Evolutionary conservation across 2,113 vertebrate species (phyloP), one percentile per base, ranked within the genome.

Genomic region (Podilymbus podiceps): DNA sequence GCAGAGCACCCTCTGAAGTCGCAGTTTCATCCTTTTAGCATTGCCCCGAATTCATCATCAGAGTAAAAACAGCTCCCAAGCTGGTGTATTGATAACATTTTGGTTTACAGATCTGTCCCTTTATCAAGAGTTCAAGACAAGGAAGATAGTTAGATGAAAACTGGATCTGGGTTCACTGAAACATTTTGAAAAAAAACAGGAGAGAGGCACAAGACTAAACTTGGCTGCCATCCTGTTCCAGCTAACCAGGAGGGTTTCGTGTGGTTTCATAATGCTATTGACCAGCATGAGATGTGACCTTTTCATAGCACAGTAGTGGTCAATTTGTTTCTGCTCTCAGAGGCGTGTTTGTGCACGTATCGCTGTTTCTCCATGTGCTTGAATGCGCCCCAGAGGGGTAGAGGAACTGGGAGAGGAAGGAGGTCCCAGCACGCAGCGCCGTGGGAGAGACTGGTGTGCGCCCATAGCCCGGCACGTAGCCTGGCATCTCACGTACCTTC

Each of bases 261-360:
- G 35, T 8, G 9, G 53, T 92, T 94, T 93, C 69, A 6, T 97
- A 96, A 97, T 53, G 6, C 12, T 93, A 97, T 87, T 87, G 95
- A 94, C 69, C 7, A 1, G 40, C 15, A 5, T 30, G 77, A 88
- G 74, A 89, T 15, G 44, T 66, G 94, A 94, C 89, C 90, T 97
- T 89, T 79, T 60, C 74, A 42, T 27, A 85, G 60, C 1, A 3
- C 53, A 42, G 78, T 35, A 83, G 64, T 15, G 4, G 90, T 92
- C 88, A 69, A 49, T 93, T 93, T 72, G 66, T 78, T 81, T 42
- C 76, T 75, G 60, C 59, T 93, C 60, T 73, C 38, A 38, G 73
- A 79, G 88, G 83, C 52, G 12, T 64, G 22, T 89, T 87, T 90
- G 83, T 83, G 49, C 58, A 21, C 38, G 28, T 68, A 78, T 4